These are phyloP conservation scores for Gnatocerus cornutus DNA, from an alignment of 2,888 invertebrate species.

Conservation along the genomic window DNA sequence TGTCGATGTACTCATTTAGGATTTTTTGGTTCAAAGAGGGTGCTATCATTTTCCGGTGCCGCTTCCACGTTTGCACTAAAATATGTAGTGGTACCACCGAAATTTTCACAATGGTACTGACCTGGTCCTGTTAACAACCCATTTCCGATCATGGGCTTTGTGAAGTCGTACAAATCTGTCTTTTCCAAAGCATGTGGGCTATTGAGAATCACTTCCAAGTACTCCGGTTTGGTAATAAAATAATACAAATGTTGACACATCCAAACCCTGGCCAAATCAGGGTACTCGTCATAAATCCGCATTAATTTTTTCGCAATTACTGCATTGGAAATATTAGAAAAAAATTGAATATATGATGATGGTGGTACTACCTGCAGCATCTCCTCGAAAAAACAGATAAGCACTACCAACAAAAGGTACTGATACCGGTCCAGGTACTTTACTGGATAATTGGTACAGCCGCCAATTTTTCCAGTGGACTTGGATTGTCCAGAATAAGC, in stretches of 20 bases:
- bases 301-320: slow-evolving; percentile 7
- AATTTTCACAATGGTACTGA: background rate
- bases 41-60: slow-evolving; percentile 39
- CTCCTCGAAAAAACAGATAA: slow-evolving; percentile 8
- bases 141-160: slow-evolving; percentile 11
- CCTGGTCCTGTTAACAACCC: slow-evolving; percentile 29
- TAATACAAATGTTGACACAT: slow-evolving; percentile 20
- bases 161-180: slow-evolving; percentile 5
- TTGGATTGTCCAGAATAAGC: slow-evolving; percentile 1
- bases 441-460: slow-evolving; percentile 18
- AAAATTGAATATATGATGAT: background rate
- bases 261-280: slow-evolving; percentile 23
- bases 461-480: slow-evolving; percentile 14
- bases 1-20: slow-evolving; percentile 15
- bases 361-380: slow-evolving; percentile 15
- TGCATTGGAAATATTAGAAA: background rate
- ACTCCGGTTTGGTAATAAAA: slow-evolving; percentile 36
- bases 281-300: slow-evolving; percentile 9
- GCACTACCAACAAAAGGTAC: slow-evolving; percentile 24
- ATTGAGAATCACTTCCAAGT: slow-evolving; percentile 28
- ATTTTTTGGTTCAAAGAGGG: slow-evolving; percentile 41
- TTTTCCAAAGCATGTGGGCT: slow-evolving; percentile 8
- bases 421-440: slow-evolving; percentile 20
- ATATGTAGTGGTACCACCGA: background rate
- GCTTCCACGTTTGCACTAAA: slow-evolving; percentile 28